A percentile compares a stretch with the other conserved stretches of the same genome.
phyloP scores from a whole-genome alignment of 2,888 invertebrate genomes.

The Lithosia quadra region DNA sequence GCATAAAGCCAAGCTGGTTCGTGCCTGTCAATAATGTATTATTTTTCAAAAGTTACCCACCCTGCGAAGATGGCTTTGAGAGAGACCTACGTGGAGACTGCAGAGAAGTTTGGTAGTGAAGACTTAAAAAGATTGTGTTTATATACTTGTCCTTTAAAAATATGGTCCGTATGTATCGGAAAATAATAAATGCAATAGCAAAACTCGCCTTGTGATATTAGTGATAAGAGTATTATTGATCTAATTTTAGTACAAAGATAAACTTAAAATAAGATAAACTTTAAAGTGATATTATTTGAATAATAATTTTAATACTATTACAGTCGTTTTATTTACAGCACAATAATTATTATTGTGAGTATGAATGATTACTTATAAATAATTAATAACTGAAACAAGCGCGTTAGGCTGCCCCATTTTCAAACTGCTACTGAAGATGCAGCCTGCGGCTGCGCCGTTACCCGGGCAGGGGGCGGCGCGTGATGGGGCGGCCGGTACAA shows the following conservation, averaged over 20 bases:
- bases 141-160: not conserved
- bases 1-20: slow-evolving; percentile 62
- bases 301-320: not conserved
- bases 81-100: slow-evolving; percentile 76
- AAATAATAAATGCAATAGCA: slow-evolving; percentile 19
- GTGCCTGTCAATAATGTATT: slow-evolving; percentile 71
- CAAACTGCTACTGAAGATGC: no score
- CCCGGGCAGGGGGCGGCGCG: no score
- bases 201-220: slow-evolving; percentile 62
- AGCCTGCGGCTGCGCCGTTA: no score
- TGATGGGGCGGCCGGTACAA: no score
- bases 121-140: not conserved
- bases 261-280: slow-evolving; percentile 33
- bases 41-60: slow-evolving; percentile 66
- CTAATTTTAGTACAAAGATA: slow-evolving; percentile 28
- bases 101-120: slow-evolving; percentile 74
- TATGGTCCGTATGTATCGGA: not conserved
- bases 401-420: no score
- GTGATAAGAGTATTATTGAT: slow-evolving; percentile 39
- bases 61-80: slow-evolving; percentile 72
- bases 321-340: not conserved
- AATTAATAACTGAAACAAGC: no score
- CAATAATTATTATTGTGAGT: no score
- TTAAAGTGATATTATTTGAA: slow-evolving; percentile 13
- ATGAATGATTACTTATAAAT: not conserved